Evolutionary conservation across 2,888 invertebrate species (phyloP).

Genomic region (Orthosia gracilis): DNA sequence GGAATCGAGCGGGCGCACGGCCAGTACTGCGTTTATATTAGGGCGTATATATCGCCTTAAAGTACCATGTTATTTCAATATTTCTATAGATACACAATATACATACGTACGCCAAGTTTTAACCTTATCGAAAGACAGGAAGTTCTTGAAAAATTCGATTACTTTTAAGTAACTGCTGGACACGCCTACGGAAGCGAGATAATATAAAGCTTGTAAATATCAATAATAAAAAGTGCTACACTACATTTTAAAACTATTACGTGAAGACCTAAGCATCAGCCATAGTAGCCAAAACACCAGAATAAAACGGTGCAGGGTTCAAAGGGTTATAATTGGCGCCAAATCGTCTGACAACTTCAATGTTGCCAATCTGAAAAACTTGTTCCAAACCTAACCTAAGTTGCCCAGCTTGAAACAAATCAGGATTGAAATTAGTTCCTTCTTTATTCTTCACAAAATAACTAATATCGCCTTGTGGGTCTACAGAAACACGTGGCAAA

Average conservation of each 20-base stretch:
- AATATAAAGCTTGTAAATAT: too few relatives aligned
- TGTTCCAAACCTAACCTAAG: constrained; percentile 73
- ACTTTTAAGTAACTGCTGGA: too few relatives aligned
- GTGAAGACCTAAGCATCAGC: constrained; percentile 58
- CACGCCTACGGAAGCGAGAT: too few relatives aligned
- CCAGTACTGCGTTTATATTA: too few relatives aligned
- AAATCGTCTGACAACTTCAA: constrained; percentile 75
- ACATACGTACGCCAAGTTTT: too few relatives aligned
- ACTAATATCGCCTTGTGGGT: constrained; percentile 79
- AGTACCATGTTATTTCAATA: too few relatives aligned
- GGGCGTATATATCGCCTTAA: too few relatives aligned
- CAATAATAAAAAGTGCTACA: too few relatives aligned
- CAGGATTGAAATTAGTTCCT: constrained; percentile 70
- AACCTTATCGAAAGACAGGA: too few relatives aligned
- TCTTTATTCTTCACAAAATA: constrained; percentile 79
- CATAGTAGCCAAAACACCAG: constrained; percentile 56
- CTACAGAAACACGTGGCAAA: constrained; percentile 68
- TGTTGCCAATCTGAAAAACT: constrained; percentile 76
- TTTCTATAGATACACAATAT: too few relatives aligned
- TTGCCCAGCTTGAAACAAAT: constrained; percentile 71
- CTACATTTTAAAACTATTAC: neutral
- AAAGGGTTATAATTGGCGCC: constrained; percentile 82
- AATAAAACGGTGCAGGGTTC: constrained; percentile 65
- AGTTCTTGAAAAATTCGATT: too few relatives aligned
- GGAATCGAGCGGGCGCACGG: too few relatives aligned